phyloP scores from a whole-genome alignment of 2,797 vertebrate genomes.

The Parambassis ranga region DNA sequence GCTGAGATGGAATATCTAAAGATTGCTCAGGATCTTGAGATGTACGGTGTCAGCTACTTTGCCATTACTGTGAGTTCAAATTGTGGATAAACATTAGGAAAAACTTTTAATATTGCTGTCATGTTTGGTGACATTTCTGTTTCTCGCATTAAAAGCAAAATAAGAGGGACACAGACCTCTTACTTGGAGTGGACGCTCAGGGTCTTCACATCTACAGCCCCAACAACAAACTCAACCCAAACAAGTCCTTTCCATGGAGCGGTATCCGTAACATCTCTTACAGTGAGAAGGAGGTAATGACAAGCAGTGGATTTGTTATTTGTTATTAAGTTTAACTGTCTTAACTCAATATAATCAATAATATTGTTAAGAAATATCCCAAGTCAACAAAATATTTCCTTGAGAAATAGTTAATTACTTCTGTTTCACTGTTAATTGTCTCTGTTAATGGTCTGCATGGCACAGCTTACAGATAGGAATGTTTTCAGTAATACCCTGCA shows the following conservation, averaged over 20 bases:
- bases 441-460: too few species aligned
- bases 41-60: constrained; percentile 95
- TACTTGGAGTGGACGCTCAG: constrained; percentile 91
- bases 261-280: constrained; percentile 91
- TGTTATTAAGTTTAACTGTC: neutral
- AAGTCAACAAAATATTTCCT: too few species aligned
- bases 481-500: too few species aligned
- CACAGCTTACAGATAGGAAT: too few species aligned
- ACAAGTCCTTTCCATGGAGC: constrained; percentile 92
- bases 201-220: constrained; percentile 92
- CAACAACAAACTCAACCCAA: constrained; percentile 89
- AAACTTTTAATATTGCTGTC: neutral
- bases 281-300: constrained; percentile 89
- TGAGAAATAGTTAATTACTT: too few species aligned
- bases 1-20: constrained; percentile 96
- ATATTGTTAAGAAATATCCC: neutral
- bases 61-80: constrained; percentile 86
- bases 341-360: neutral
- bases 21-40: constrained; percentile 93
- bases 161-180: constrained; percentile 88
- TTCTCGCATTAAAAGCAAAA: constrained; percentile 82
- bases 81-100: too few species aligned
- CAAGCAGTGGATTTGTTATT: neutral
- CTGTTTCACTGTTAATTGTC: too few species aligned
- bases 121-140: neutral